These are phyloP conservation scores for Sebastes flavidus DNA, from an alignment of 2,797 vertebrate genomes.

Conservation along the genomic window DNA sequence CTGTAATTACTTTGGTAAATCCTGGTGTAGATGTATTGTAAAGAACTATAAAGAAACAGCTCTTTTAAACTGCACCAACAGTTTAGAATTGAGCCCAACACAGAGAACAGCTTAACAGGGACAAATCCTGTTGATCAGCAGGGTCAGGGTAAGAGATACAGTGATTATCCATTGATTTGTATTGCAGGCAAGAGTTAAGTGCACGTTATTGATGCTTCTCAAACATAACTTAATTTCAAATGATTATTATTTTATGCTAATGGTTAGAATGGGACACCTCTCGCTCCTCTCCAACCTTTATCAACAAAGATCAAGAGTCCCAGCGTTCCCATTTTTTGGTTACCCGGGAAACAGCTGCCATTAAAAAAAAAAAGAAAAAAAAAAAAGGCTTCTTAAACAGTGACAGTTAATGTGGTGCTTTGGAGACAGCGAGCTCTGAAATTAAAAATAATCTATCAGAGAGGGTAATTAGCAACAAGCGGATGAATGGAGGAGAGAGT, in stretches of 20 bases:
- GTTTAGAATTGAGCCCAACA: not conserved
- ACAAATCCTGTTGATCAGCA: not conserved
- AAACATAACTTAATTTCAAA: conserved; percentile 16
- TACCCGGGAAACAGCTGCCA: conserved; percentile 68
- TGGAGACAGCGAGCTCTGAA: conserved; percentile 66
- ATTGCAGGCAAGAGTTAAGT: conserved; percentile 1
- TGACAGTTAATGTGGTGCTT: conserved; percentile 65
- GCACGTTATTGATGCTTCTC: not conserved
- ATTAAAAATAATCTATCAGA: conserved; percentile 75
- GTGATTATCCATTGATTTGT: conserved; percentile 9
- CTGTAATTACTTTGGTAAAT: not conserved
- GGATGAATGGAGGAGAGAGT: conserved; percentile 35
- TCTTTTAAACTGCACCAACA: not conserved
- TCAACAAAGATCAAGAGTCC: conserved; percentile 43
- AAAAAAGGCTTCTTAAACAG: conserved; percentile 45
- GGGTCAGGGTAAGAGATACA: not conserved
- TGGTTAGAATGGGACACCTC: conserved; percentile 7
- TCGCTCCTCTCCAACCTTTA: conserved; percentile 29
- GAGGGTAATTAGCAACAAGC: conserved; percentile 73
- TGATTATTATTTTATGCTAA: conserved; percentile 9
- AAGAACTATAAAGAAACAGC: not conserved
- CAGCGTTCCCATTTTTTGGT: conserved; percentile 40
- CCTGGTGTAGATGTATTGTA: not conserved
- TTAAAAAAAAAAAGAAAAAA: conserved; percentile 17
- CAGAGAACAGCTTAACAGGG: not conserved